Evolutionary conservation across 2,888 invertebrate genomes (phyloP), one percentile per base, ranked within the genome.

Genomic region (Thysanoteuthis rhombus): DNA sequence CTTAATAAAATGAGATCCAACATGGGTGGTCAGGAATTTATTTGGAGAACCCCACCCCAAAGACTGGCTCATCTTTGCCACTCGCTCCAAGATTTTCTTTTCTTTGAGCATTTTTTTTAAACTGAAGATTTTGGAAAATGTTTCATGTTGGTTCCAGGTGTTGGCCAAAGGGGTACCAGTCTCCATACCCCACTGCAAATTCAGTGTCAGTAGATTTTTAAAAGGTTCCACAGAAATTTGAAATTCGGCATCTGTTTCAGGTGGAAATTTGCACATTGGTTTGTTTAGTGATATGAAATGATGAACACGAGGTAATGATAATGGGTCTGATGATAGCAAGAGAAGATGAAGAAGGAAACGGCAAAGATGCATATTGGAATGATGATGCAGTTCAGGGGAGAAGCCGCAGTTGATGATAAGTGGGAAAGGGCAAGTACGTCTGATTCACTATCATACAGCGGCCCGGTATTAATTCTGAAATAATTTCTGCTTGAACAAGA

Each of bases 21-120:
- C 75, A 75, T 75, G 75, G 75, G 75, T 75, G 75, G 75, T 75
- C 75, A 75, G n/a, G 75, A 75, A 75, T 75, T 75, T 75, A n/a
- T n/a, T 75, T 75, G n/a, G 75, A n/a, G 16, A 10, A 3, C n/a
- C 75, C n/a, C 16, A 0, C n/a, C 75, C 75, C 75, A 10, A 32
- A 75, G n/a, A 75, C 25, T 52, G 22, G 25, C 22, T 52, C 52
- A 52, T 52, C 25, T 52, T 52, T 52, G 52, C 52, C 75, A 75
- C 75, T n/a, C n/a, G 19, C 32, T 58, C 12, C 8, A n/a, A 75
- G n/a, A 75, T n/a, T 75, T 75, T 58, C 22, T 58, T 58, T 28
- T 75, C 75, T 75, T 75, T n/a, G n/a, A 75, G n/a, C 5, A n/a
- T n/a, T 75, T 75, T 75, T 75, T 75, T 75, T 75, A n/a, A 58